Percentiles rank a stretch among this genome's conserved stretches.
phyloP scores from a whole-genome alignment of 2,888 invertebrate genomes.

The Eupithecia centaureata region DNA sequence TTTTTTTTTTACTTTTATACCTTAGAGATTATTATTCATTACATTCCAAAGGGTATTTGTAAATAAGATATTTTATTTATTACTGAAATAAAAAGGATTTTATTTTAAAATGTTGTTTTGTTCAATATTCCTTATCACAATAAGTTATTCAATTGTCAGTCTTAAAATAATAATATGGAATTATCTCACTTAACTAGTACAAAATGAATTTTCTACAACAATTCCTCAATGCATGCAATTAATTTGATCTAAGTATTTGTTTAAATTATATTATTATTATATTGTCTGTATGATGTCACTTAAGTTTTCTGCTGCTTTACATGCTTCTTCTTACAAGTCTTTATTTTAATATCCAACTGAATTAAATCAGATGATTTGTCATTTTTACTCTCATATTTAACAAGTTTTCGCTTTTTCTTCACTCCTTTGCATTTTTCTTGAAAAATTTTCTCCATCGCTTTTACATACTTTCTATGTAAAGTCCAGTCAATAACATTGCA shows the following conservation, averaged over 20 bases:
- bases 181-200: not conserved
- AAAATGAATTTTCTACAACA: not conserved
- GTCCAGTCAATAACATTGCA: constrained; percentile 88
- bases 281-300: too few relatives aligned
- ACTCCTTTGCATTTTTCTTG: constrained; percentile 78
- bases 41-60: constrained; percentile 36
- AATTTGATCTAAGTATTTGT: constrained; percentile 4
- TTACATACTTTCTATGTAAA: constrained; percentile 84
- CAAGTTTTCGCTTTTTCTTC: constrained; percentile 70
- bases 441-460: constrained; percentile 85
- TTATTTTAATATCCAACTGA: constrained; percentile 59
- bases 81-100: constrained; percentile 27
- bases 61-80: constrained; percentile 29
- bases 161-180: not conserved
- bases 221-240: not conserved
- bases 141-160: too few relatives aligned
- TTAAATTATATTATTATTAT: too few relatives aligned
- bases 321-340: constrained; percentile 45
- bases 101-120: constrained; percentile 28
- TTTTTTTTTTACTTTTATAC: constrained; percentile 27
- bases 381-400: constrained; percentile 60
- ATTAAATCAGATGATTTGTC: constrained; percentile 50
- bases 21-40: not conserved
- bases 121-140: constrained; percentile 19
- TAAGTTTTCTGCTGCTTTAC: not conserved